Evolutionary conservation across 2,797 vertebrate species (phyloP).

Genomic region (Acanthiza pusilla): DNA sequence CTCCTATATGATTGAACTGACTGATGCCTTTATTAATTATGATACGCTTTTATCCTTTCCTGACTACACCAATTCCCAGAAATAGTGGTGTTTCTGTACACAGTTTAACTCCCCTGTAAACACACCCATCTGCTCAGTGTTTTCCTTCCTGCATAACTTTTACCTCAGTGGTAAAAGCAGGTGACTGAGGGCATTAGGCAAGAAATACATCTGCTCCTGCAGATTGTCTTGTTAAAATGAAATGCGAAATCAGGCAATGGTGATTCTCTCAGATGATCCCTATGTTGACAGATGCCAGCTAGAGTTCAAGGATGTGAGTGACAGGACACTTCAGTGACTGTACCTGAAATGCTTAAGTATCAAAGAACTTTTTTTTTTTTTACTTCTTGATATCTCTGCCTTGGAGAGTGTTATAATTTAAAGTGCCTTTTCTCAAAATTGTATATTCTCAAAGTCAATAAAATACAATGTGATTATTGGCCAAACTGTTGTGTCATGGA

Average conservation of each 20-base stretch:
- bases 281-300: neutral
- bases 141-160: conserved; percentile 38
- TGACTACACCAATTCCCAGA: conserved; percentile 64
- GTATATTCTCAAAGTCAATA: neutral
- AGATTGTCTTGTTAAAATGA: neutral
- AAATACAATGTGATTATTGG: neutral
- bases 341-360: neutral
- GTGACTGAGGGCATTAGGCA: conserved; percentile 27
- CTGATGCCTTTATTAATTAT: conserved; percentile 49
- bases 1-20: conserved; percentile 4
- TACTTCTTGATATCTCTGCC: neutral
- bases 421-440: neutral
- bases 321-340: neutral
- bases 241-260: neutral
- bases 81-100: conserved; percentile 57
- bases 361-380: neutral
- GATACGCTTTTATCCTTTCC: conserved; percentile 52
- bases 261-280: neutral
- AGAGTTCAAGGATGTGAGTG: neutral
- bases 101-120: conserved; percentile 56
- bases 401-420: neutral
- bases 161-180: conserved; percentile 12
- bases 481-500: neutral
- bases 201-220: neutral
- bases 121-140: conserved; percentile 68